These are phyloP conservation scores for Vultur gryphus DNA, from an alignment of 2,797 vertebrate species.

Conservation along the genomic window DNA sequence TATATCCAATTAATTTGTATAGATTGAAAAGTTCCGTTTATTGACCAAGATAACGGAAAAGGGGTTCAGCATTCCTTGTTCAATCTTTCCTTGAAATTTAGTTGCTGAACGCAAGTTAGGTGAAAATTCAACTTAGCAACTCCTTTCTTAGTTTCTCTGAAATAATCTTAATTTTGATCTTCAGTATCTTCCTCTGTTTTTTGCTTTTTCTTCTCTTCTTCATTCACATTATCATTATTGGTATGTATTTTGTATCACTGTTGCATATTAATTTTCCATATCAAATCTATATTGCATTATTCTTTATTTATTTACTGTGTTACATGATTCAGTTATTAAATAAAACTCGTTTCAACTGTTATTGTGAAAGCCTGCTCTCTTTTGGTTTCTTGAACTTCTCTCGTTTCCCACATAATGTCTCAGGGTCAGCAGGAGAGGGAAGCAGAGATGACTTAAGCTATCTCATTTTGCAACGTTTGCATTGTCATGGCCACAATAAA, in stretches of 20 bases:
- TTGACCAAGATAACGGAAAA: not conserved
- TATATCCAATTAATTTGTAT: not conserved
- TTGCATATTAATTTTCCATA: not conserved
- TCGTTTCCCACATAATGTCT: not conserved
- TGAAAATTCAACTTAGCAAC: not conserved
- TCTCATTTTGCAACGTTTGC: not conserved
- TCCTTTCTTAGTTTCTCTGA: not conserved
- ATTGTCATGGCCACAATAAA: not conserved
- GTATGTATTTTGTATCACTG: not conserved
- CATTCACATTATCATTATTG: not conserved
- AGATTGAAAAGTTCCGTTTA: not conserved
- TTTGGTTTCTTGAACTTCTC: not conserved
- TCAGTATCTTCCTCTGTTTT: not conserved
- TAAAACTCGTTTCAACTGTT: not conserved
- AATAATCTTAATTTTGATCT: not conserved
- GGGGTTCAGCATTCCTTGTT: not conserved
- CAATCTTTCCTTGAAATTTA: not conserved
- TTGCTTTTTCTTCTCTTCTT: not conserved
- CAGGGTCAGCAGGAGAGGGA: not conserved
- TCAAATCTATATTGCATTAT: not conserved
- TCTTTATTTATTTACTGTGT: not conserved
- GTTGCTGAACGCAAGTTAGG: not conserved
- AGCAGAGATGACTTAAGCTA: not conserved
- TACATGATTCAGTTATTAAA: not conserved
- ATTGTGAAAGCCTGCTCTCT: not conserved